These are phyloP conservation scores for Eilema caniola DNA, from an alignment of 2,888 invertebrate genomes.

Conservation along the genomic window DNA sequence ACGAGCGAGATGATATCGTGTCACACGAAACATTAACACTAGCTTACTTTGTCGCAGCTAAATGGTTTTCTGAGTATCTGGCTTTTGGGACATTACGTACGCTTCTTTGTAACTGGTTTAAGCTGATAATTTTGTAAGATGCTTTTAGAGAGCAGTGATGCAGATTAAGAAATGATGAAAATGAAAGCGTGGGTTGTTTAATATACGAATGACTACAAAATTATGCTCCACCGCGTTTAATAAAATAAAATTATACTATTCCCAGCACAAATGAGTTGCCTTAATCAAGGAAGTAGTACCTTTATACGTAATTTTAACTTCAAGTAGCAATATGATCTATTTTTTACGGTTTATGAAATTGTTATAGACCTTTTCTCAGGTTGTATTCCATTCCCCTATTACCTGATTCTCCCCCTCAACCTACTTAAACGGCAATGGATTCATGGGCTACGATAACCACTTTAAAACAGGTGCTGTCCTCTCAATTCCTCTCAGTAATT, in stretches of 20 bases:
- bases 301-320: too few relatives aligned
- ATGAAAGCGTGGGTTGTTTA: background rate
- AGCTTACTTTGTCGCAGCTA: slow-evolving; percentile 21
- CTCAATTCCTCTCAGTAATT: background rate
- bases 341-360: too few relatives aligned
- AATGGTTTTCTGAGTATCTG: slow-evolving; percentile 25
- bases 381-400: too few relatives aligned
- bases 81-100: background rate
- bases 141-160: background rate
- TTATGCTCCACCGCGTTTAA: too few relatives aligned
- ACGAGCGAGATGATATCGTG: slow-evolving; percentile 21
- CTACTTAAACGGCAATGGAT: background rate
- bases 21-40: slow-evolving; percentile 23
- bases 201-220: too few relatives aligned
- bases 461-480: background rate
- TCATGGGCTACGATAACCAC: background rate
- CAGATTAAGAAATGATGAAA: background rate
- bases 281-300: too few relatives aligned
- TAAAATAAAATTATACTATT: too few relatives aligned
- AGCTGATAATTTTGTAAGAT: background rate
- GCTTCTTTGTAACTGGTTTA: slow-evolving; percentile 6
- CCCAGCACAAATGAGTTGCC: too few relatives aligned
- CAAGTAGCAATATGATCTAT: too few relatives aligned
- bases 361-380: too few relatives aligned
- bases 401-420: background rate